phyloP scores from a whole-genome alignment of 1,140 invertebrate genomes.

The Aphis gossypii region DNA sequence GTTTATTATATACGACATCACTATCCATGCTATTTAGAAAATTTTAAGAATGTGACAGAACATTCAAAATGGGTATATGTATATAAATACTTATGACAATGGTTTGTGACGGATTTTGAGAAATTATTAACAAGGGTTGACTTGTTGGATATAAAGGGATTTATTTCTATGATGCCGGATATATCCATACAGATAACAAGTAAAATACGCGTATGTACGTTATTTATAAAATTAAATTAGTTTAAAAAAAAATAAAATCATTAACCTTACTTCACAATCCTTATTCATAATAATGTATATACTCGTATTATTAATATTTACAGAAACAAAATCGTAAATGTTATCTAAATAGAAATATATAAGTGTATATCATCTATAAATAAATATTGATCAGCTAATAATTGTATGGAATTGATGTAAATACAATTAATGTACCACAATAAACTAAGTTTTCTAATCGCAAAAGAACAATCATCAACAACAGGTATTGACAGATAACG shows the following conservation, averaged over 20 bases:
- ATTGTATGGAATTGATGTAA: no score
- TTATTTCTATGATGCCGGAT: not conserved
- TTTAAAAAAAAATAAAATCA: no score
- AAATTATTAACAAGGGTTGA: conserved; percentile 14
- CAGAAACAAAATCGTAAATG: no score
- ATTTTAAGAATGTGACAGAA: not conserved
- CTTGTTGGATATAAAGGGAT: not conserved
- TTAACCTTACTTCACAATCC: no score
- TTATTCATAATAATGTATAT: no score
- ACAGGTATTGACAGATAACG: not conserved
- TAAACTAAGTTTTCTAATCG: not conserved
- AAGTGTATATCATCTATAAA: no score
- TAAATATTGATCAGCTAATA: no score
- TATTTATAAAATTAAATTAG: no score
- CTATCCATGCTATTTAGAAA: not conserved
- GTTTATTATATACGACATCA: no score
- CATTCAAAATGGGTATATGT: not conserved
- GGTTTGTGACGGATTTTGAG: not conserved
- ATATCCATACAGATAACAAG: not conserved
- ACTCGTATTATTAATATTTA: no score
- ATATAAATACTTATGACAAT: not conserved
- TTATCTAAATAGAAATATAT: no score
- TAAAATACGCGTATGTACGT: not conserved
- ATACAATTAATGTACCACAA: not conserved
- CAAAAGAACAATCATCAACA: not conserved